A percentile compares a stretch with the other conserved stretches of the same genome.
Conservation (phyloP, 2,797 vertebrate genomes). For the Lepilemur septentrionalis region DNA sequence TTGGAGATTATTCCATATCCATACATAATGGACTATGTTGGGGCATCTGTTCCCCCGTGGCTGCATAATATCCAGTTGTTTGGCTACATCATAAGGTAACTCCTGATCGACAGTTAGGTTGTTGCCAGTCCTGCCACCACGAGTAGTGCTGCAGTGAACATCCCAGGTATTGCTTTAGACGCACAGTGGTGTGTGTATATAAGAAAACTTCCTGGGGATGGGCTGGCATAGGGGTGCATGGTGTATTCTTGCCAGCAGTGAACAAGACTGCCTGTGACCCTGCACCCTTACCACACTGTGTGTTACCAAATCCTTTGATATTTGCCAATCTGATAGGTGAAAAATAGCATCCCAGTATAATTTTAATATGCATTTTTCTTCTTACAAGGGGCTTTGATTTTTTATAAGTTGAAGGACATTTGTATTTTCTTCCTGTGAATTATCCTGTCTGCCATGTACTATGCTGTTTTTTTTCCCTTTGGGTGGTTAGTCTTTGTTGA, state of each 20-base stretch:
- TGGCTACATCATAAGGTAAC: rapidly evolving
- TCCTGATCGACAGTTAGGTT: rapidly evolving
- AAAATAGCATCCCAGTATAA: background rate
- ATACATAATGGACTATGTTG: no score
- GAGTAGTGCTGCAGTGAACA: rapidly evolving
- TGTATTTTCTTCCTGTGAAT: background rate
- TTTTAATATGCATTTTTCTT: background rate
- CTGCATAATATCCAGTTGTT: rapidly evolving
- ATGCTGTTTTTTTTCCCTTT: background rate
- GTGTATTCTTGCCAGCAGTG: background rate
- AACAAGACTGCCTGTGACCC: background rate
- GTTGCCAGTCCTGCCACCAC: background rate
- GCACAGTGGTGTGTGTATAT: rapidly evolving
- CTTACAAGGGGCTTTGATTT: background rate
- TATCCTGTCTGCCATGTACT: background rate
- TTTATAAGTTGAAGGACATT: background rate
- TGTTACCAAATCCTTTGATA: background rate
- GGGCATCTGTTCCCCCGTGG: rapidly evolving
- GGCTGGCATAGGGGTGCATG: rapidly evolving
- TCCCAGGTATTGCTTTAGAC: no score
- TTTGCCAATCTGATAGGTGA: background rate
- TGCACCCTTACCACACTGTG: rapidly evolving
- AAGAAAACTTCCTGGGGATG: background rate
- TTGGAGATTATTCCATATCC: background rate
- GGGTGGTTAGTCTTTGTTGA: background rate